Evolutionary conservation across 1,140 invertebrate genomes (phyloP).

Genomic region (Cydia strobilella): DNA sequence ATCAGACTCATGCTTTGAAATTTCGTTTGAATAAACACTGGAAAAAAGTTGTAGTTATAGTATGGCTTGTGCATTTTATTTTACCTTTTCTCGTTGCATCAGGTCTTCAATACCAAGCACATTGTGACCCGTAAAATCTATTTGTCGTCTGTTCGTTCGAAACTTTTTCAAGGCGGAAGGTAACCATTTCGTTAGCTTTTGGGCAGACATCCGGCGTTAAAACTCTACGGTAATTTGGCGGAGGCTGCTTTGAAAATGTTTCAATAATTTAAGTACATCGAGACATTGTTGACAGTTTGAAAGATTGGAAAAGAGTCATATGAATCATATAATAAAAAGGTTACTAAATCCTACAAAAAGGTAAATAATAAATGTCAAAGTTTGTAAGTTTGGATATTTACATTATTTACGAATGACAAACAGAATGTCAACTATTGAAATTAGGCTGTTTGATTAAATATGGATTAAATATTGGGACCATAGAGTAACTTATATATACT

Average conservation of each 20-base stretch:
- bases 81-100: slow-evolving; percentile 59
- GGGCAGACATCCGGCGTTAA: background rate
- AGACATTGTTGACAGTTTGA: slow-evolving; percentile 1
- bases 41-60: background rate
- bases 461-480: too few relatives aligned
- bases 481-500: too few relatives aligned
- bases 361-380: too few relatives aligned
- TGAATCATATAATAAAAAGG: too few relatives aligned
- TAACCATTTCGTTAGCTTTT: background rate
- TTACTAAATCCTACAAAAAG: too few relatives aligned
- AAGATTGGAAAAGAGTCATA: background rate
- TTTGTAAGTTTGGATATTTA: too few relatives aligned
- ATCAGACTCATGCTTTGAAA: too few relatives aligned
- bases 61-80: background rate
- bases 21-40: background rate
- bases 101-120: slow-evolving; percentile 64
- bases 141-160: background rate
- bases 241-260: background rate
- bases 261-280: background rate
- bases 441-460: too few relatives aligned
- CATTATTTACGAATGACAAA: too few relatives aligned
- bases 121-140: slow-evolving; percentile 45
- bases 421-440: too few relatives aligned
- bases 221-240: background rate
- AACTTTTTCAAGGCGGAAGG: slow-evolving; percentile 19